Evolutionary conservation across 2,797 vertebrate species (phyloP), one percentile per base, ranked within the genome.

Genomic region (Sebastolobus altivelis): DNA sequence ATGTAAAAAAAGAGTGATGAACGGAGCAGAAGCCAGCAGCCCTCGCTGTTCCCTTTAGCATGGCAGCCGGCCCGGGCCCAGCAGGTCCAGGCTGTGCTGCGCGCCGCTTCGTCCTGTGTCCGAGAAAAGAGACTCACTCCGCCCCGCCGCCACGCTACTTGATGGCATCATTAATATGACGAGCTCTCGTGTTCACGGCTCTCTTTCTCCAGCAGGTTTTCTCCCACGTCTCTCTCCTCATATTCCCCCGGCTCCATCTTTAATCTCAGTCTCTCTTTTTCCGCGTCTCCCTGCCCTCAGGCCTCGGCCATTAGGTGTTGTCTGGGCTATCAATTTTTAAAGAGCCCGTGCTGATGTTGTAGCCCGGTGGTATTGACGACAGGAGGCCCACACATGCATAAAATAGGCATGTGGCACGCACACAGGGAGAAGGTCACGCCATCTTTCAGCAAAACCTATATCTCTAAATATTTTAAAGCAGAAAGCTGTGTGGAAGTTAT

Each of bases 251-350:
- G 71, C 65, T 78, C 46, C 79, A 70, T 86, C 63, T 85, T 87
- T 81, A 80, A 79, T 84, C 72, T 72, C 66, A 22, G 35, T 58
- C 67, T 71, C 75, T 77, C 82, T 77, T 81, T 49, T 29, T 61
- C 72, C 2, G 54, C 65, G 40, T 77, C 49, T 79, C 65, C 73
- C 77, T 79, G 77, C 80, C 88, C 68, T 75, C 78, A 20, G 86
- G 90, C 79, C 29, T 40, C 1, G 58, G 79, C 88, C 87, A 91
- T 94, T 92, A 91, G 87, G 72, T 81, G 77, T 80, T 87, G 87
- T 91, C 90, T 87, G 73, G 52, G 79, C 72, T 75, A 89, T 93
- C 70, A 77, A 91, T 94, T 82, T 92, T 93, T 93, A 86, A 94
- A 89, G 87, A 72, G 75, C 4, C 75, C 2, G 25, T 65, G 80